Evolutionary conservation across 2,888 invertebrate species (phyloP).

Genomic region (Bombylius discolor): DNA sequence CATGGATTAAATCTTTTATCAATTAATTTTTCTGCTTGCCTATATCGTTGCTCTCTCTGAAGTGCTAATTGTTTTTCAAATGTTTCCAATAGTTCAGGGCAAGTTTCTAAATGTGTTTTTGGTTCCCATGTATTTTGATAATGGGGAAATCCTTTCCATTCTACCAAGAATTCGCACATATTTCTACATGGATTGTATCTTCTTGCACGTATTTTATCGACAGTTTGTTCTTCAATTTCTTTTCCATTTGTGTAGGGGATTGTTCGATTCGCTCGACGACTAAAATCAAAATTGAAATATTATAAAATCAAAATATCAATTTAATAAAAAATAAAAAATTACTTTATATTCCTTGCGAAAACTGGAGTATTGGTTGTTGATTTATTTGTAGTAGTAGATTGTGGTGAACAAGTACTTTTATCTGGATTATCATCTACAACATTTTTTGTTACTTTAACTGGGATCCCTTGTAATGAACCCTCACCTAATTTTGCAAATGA

Average conservation of each 20-base stretch:
- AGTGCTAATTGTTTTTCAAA: conserved; percentile 67
- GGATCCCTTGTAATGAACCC: conserved; percentile 36
- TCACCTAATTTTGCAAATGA: conserved; percentile 50
- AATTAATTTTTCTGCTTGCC: conserved; percentile 39
- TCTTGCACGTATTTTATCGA: conserved; percentile 74
- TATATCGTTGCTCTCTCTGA: conserved; percentile 57
- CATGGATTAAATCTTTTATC: no score
- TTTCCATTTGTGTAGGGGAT: conserved; percentile 19
- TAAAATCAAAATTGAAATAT: conserved; percentile 11
- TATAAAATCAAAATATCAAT: background rate
- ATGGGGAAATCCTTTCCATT: conserved; percentile 73
- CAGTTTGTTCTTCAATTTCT: conserved; percentile 52
- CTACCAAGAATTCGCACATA: conserved; percentile 69
- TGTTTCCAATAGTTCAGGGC: conserved; percentile 62
- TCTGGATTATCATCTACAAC: conserved; percentile 28
- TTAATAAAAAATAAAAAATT: background rate
- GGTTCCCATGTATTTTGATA: conserved; percentile 81
- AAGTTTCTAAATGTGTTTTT: conserved; percentile 58
- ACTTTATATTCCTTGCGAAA: conserved; percentile 4
- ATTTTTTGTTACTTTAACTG: conserved; percentile 37
- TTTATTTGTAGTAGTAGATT: background rate
- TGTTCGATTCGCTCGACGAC: conserved; percentile 30
- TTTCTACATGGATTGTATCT: conserved; percentile 65
- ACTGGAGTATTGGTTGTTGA: conserved; percentile 2
- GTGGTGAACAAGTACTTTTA: background rate